Evolutionary conservation across 2,113 vertebrate genomes (phyloP).

Genomic region (Aix galericulata): DNA sequence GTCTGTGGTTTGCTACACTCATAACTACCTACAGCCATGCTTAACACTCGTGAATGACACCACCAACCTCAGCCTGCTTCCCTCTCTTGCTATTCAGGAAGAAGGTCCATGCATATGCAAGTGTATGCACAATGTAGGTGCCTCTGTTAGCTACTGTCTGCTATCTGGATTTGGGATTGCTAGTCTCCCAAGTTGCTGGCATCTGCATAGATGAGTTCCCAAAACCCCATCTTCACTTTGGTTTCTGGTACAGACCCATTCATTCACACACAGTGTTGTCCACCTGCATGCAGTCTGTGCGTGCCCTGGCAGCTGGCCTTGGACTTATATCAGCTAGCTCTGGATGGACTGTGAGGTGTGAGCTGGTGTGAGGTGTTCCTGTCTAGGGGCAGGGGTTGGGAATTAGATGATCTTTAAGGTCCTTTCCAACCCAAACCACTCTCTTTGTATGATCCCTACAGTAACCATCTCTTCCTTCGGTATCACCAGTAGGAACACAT

Average conservation of each 20-base stretch:
- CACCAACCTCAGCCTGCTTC: background rate
- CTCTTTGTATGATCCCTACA: background rate
- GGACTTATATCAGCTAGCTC: no score
- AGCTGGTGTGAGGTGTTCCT: no score
- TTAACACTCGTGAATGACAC: background rate
- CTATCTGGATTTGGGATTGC: background rate
- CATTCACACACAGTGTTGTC: background rate
- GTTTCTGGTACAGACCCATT: background rate
- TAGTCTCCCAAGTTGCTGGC: background rate
- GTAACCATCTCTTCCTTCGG: background rate
- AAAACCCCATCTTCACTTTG: background rate
- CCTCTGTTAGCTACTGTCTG: background rate
- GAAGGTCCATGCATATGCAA: background rate
- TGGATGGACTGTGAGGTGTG: no score
- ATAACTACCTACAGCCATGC: rapidly evolving
- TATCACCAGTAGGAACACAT: background rate
- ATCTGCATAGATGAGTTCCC: rapidly evolving
- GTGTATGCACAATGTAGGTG: background rate
- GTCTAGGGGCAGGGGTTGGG: no score
- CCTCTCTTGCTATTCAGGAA: background rate
- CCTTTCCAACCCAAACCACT: no score
- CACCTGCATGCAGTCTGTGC: rapidly evolving
- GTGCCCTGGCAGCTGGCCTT: background rate
- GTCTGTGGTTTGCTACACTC: rapidly evolving
- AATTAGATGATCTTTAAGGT: no score